phyloP scores from a whole-genome alignment of 92 coral and sea anemone genomes.

The Montipora capitata region DNA sequence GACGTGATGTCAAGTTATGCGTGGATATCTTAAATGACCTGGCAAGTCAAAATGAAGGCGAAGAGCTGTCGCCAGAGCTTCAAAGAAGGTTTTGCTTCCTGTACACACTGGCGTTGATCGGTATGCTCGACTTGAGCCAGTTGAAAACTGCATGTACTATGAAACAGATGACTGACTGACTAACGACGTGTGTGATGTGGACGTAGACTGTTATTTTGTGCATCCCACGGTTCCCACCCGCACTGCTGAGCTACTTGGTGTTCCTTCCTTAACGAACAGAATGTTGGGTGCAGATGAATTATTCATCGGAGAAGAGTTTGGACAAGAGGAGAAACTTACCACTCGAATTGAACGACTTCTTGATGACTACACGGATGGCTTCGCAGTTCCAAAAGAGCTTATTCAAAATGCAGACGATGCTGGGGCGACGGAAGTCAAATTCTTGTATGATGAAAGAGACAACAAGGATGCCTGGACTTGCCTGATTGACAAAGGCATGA shows the following conservation, averaged over 20 bases:
- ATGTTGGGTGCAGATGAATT: constrained; percentile 84
- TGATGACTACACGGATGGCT: constrained; percentile 91
- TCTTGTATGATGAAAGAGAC: constrained; percentile 79
- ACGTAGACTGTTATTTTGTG: constrained; percentile 57
- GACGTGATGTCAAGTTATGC: constrained; percentile 50
- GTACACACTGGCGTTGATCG: neutral
- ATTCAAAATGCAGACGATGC: constrained; percentile 94
- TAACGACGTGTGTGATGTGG: constrained; percentile 44
- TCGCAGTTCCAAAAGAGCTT: constrained; percentile 91
- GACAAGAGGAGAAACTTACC: constrained; percentile 85
- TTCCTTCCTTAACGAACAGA: constrained; percentile 81
- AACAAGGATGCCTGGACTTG: constrained; percentile 69
- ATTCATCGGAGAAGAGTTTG: constrained; percentile 85
- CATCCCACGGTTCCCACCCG: constrained; percentile 70
- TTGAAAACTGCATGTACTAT: neutral
- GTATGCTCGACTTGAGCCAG: neutral
- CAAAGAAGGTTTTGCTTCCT: constrained; percentile 55
- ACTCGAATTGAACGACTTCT: constrained; percentile 82
- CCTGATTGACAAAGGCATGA: constrained; percentile 85
- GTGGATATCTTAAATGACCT: constrained; percentile 37
- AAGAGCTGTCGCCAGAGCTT: constrained; percentile 13
- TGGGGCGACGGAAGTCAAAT: constrained; percentile 85
- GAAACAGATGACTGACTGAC: constrained; percentile 16
- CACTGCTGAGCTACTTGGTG: constrained; percentile 79
- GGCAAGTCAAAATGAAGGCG: neutral